Percentiles rank a stretch among this genome's conserved stretches.
phyloP scores from a whole-genome alignment of 2,797 vertebrate genomes.

The Premnoplex brunnescens region DNA sequence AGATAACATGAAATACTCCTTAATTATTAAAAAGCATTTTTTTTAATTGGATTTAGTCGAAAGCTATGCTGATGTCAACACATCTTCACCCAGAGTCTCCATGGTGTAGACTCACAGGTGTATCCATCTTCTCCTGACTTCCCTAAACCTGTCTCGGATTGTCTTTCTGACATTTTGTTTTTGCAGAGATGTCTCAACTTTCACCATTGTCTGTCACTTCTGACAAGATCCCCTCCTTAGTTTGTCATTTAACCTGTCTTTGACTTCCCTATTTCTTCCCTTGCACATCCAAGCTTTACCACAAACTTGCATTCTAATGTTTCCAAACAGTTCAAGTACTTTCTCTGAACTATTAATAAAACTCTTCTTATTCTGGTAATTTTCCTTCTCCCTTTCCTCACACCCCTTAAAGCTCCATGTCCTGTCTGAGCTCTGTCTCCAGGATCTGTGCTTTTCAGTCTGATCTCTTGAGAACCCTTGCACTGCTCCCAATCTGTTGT shows the following conservation, averaged over 20 bases:
- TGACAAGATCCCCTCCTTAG: neutral
- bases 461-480: neutral
- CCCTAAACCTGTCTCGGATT: neutral
- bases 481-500: neutral
- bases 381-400: neutral
- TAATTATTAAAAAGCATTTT: neutral
- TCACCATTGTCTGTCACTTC: neutral
- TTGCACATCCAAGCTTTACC: neutral
- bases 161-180: neutral
- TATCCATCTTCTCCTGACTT: neutral
- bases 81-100: neutral
- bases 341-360: neutral
- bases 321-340: neutral
- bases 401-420: neutral
- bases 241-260: neutral
- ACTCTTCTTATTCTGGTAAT: neutral
- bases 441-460: neutral
- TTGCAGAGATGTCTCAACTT: neutral
- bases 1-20: neutral
- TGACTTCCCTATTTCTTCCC: neutral
- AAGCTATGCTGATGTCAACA: neutral
- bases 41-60: neutral
- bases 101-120: neutral
- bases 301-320: neutral
- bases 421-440: neutral